These are phyloP conservation scores for Alectoris magna DNA, from an alignment of 2,797 vertebrate genomes.

Conservation along the genomic window DNA sequence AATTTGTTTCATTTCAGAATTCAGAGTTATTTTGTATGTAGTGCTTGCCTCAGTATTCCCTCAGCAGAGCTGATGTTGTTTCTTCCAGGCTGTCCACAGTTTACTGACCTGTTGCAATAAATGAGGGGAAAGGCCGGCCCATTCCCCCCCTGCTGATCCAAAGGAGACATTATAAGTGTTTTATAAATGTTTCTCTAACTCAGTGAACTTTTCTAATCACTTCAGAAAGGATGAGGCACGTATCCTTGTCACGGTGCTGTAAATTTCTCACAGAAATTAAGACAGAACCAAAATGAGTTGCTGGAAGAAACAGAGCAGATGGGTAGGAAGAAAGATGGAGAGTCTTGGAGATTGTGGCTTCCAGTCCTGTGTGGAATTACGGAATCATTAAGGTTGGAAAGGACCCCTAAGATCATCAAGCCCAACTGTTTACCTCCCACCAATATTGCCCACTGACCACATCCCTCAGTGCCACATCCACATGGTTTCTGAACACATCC, in stretches of 20 bases:
- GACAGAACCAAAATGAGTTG: neutral
- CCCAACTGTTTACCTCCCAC: too few species aligned
- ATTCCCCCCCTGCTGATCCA: neutral
- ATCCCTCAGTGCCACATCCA: too few species aligned
- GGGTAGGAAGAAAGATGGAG: neutral
- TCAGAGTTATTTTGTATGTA: fast-evolving
- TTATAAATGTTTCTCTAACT: neutral
- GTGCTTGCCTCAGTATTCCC: neutral
- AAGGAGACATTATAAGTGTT: neutral
- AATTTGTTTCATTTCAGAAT: neutral
- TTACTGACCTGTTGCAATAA: neutral
- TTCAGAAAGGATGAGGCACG: neutral
- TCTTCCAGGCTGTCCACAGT: neutral
- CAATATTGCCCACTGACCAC: too few species aligned
- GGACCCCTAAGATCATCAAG: too few species aligned
- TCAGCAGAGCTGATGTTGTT: fast-evolving
- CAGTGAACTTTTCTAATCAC: neutral
- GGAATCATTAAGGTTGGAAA: too few species aligned
- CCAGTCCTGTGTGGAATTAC: neutral
- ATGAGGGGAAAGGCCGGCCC: fast-evolving
- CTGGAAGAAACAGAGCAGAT: neutral
- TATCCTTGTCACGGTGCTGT: neutral
- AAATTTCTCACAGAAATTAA: neutral
- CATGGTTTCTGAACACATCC: too few species aligned
- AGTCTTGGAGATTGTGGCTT: neutral